These are phyloP conservation scores for Proterorhinus semilunaris DNA, from an alignment of 2,113 vertebrate genomes.

Conservation along the genomic window DNA sequence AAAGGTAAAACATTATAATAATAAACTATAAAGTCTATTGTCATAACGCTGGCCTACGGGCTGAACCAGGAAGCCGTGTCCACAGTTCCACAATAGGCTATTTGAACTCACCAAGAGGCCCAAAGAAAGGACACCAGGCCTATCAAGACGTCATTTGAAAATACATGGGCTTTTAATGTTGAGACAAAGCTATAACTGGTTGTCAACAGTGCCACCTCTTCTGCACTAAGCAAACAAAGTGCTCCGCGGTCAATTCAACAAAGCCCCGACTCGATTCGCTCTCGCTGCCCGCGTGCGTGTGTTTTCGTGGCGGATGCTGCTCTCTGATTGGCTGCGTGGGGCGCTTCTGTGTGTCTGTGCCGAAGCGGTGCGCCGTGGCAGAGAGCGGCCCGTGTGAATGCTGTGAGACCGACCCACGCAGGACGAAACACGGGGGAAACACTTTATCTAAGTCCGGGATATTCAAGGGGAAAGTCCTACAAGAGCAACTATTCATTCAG, in stretches of 20 bases:
- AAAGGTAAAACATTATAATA: too few species aligned
- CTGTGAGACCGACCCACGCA: constrained; percentile 25
- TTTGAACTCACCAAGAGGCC: too few species aligned
- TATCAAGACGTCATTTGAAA: neutral
- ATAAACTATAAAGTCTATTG: too few species aligned
- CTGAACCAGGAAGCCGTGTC: too few species aligned
- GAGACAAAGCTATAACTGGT: constrained; percentile 6
- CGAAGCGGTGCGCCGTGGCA: constrained; percentile 25
- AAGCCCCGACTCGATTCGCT: neutral
- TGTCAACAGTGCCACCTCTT: constrained; percentile 2
- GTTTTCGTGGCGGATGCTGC: constrained; percentile 35
- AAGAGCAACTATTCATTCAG: neutral
- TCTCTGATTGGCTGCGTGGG: constrained; percentile 26
- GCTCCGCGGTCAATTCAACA: constrained; percentile 3
- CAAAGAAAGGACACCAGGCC: neutral
- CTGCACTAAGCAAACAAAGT: neutral
- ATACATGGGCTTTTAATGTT: neutral
- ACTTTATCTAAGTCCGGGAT: neutral
- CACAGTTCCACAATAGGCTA: too few species aligned
- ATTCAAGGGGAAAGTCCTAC: neutral
- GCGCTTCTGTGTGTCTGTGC: constrained; percentile 29
- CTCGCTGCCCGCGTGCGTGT: neutral
- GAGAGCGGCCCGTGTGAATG: constrained; percentile 50
- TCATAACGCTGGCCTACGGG: too few species aligned
- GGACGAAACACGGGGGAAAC: neutral